Evolutionary conservation across 2,888 invertebrate genomes (phyloP), one percentile per base, ranked within the genome.

Genomic region (Colostygia pectinataria): DNA sequence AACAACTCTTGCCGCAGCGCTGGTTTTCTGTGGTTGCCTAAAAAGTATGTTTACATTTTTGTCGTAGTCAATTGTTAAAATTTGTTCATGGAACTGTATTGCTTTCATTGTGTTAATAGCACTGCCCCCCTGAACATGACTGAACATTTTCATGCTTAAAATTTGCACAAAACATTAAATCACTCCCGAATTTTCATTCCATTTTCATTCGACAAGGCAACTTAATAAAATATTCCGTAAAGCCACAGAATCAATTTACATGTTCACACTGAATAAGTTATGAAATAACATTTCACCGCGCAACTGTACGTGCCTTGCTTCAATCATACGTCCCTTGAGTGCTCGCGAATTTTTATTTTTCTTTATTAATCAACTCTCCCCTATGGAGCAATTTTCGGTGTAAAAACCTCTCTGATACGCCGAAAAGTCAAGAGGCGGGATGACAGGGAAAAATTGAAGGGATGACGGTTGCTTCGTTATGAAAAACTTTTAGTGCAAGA

Each of bases 331-430:
- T 67, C 65, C 57, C 59, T 55, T 55, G 53, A 63, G 60, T 59
- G 63, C 57, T 62, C 52, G 66, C 59, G 64, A 68, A 66, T 72
- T 77, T 81, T 80, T 82, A 80, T 80, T 81, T 40, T 81, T 76
- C 74, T 81, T 80, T 84, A 81, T 83, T 84, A 86, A 85, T 85
- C 83, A 80, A 73, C 74, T 65, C 76, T 72, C 80, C 80, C 80
- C 78, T 62, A 64, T 65, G 68, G 72, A 65, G 71, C 77, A 77
- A 80, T 83, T 81, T 77, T 70, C 71, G 68, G 55, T 63, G 77
- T 71, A 71, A 74, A 83, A 80, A 73, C 76, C 79, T 71, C 82
- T 81, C 69, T 61, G 70, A 68, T 71, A 64, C 59, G 64, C 67
- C 62, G 59, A 61, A 63, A 70, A 82, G 83, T 84, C 83, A 77